phyloP scores from a whole-genome alignment of 2,113 vertebrate species.

The Chauna torquata region DNA sequence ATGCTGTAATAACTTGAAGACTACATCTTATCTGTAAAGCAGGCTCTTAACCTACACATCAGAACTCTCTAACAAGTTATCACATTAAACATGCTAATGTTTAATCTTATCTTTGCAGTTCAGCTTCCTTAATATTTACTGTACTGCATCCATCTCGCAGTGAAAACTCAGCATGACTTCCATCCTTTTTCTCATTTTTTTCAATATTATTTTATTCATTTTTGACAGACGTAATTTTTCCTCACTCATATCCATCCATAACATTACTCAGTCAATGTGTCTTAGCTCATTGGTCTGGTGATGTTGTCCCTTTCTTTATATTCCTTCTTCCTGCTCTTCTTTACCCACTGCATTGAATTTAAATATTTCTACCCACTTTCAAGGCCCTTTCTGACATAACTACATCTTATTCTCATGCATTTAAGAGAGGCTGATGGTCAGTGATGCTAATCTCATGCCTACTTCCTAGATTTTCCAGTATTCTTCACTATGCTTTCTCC shows the following conservation, averaged over 20 bases:
- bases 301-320: background rate
- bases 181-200: background rate
- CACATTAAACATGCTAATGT: background rate
- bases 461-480: background rate
- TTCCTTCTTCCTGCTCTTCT: background rate
- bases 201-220: background rate
- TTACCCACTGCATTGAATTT: background rate
- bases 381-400: background rate
- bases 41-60: background rate
- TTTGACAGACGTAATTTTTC: background rate
- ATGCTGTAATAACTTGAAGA: background rate
- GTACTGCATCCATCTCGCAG: background rate
- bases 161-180: background rate
- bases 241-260: background rate
- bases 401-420: background rate
- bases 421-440: background rate
- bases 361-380: background rate
- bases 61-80: background rate
- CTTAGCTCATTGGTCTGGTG: background rate
- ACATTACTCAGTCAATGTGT: background rate
- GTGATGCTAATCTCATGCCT: background rate
- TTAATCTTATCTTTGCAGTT: background rate
- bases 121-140: background rate
- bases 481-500: background rate
- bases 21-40: background rate